These are phyloP conservation scores for Eulemur albifrons DNA, from an alignment of 2,797 vertebrate genomes.

Conservation along the genomic window DNA sequence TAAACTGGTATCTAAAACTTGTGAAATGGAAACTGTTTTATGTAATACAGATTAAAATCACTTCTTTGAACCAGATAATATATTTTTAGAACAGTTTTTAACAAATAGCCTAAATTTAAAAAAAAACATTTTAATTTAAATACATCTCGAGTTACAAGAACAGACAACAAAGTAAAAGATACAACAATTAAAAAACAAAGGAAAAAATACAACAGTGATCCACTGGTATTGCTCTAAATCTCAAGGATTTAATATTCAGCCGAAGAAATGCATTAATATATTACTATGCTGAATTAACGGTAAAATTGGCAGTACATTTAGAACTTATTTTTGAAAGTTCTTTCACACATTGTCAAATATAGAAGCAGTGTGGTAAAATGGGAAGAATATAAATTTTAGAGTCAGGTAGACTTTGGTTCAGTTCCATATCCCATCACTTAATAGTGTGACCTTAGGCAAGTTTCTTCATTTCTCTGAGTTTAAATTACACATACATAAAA, in stretches of 20 bases:
- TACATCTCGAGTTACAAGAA: not conserved
- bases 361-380: not conserved
- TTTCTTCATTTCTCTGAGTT: not conserved
- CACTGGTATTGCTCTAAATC: not conserved
- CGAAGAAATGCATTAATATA: not conserved
- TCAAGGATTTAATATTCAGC: slow-evolving; percentile 29
- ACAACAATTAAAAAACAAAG: not conserved
- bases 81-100: not conserved
- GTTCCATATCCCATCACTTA: not conserved
- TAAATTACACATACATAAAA: slow-evolving; percentile 35
- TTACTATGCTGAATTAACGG: not conserved
- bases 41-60: not conserved
- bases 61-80: not conserved
- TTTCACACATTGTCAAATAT: not conserved
- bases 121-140: not conserved
- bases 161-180: not conserved
- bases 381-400: not conserved
- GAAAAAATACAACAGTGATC: not conserved
- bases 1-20: slow-evolving; percentile 6
- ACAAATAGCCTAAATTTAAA: not conserved
- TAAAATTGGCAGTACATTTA: not conserved
- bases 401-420: not conserved
- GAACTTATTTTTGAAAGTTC: not conserved
- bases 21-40: not conserved
- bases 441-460: not conserved